Percentiles rank a stretch among this genome's conserved stretches.
Evolutionary conservation across 1,140 invertebrate species (phyloP).

Genomic region (Pissodes strobi): DNA sequence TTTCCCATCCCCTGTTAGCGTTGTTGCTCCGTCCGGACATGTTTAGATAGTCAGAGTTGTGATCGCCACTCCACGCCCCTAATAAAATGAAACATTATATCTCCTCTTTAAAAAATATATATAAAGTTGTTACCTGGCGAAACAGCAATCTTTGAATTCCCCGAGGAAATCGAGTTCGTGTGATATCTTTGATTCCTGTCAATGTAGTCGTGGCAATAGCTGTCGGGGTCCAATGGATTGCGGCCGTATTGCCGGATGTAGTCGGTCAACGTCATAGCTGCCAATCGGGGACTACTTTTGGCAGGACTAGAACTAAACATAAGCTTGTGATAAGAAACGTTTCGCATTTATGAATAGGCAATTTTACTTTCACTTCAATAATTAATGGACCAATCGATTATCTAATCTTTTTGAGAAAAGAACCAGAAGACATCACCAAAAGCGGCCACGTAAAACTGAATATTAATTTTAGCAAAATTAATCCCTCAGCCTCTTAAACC

Average conservation of each 20-base stretch:
- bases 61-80: constrained; percentile 9
- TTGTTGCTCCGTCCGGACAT: constrained; percentile 44
- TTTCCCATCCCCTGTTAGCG: constrained; percentile 55
- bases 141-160: constrained; percentile 14
- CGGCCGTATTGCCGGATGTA: not conserved
- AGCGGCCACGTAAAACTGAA: too few relatives aligned
- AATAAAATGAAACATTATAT: too few relatives aligned
- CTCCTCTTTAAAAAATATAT: too few relatives aligned
- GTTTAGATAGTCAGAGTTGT: constrained; percentile 36
- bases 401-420: too few relatives aligned
- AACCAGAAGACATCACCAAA: too few relatives aligned
- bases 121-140: constrained; percentile 30
- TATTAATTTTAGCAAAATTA: too few relatives aligned
- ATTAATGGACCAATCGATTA: too few relatives aligned
- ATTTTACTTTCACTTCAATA: too few relatives aligned
- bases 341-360: not conserved
- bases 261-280: not conserved
- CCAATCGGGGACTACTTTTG: not conserved
- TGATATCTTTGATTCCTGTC: constrained; percentile 51
- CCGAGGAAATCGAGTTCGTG: constrained; percentile 25
- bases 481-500: too few relatives aligned
- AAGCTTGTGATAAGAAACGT: not conserved
- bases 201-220: constrained; percentile 52
- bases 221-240: too few relatives aligned
- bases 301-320: constrained; percentile 18